Base-by-base conservation (phyloP, 92 coral and sea anemone species). In the Zoanthus sansibaricus region DNA sequence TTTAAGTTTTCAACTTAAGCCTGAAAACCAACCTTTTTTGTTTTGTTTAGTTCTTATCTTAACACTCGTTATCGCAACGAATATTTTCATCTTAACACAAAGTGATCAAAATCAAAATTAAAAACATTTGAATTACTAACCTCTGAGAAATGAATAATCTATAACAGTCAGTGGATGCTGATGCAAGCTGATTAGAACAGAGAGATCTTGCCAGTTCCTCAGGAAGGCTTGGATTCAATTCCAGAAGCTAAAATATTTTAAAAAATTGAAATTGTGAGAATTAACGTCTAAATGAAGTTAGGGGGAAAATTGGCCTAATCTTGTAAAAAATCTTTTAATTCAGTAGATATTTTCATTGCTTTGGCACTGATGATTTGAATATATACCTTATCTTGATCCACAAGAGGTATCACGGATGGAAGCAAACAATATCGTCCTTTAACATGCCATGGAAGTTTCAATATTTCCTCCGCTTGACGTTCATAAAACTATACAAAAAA, bases 391-490 rank as follows among this genome's bases (percentile, higher is more conserved):
- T 64, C 74, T 62, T 88, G 86, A 32, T 84, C 78, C 31, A 91
- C 87, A 82, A 61, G 76, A 31, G 93, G 87, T 31, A 77, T 73
- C 37, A 93, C 74, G 33, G 87, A 88, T 37, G 89, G 86, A 5
- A 93, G 86, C 75, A 93, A 77, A 13, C 93, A 89, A 79, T 93
- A 93, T 74, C 92, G 90, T 62, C 91, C 88, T 76, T 93, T 93
- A 6, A 93, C 94, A 66, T 93, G 96, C 96, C 96, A 93, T 16
- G 94, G 94, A 32, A 93, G 88, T 20, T 61, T 87, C 58, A 91
- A 56, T 17, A 87, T 83, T 77, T 89, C 86, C 21, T 69, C 82
- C n/a, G 74, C 76, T 15, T 91, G 71, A 15, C 76, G 83, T 48
- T 75, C 82, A 48, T 89, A 91, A 82, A 93, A 88, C 92, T 86